Conservation (phyloP, 1,140 invertebrate species). For the Vanessa tameamea region DNA sequence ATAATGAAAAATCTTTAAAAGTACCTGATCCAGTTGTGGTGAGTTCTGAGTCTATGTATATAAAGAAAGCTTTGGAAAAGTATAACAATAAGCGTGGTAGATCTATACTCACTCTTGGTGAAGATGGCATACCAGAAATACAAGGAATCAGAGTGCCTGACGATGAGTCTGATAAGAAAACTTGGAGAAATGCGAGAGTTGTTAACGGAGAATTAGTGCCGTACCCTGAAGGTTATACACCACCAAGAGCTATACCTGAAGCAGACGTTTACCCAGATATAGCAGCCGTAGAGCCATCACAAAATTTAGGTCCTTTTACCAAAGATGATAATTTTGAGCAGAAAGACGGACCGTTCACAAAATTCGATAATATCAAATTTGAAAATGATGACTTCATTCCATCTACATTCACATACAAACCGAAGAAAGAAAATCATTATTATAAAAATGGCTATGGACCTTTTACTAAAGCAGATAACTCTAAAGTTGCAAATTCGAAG, state of each 20-base stretch:
- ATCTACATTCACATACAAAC: conserved; percentile 66
- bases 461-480: conserved; percentile 82
- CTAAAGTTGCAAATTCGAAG: conserved; percentile 80
- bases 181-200: conserved; percentile 92
- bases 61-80: conserved; percentile 80
- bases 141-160: conserved; percentile 91
- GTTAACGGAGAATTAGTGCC: conserved; percentile 89
- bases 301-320: conserved; percentile 76
- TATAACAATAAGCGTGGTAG: conserved; percentile 78
- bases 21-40: conserved; percentile 86
- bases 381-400: conserved; percentile 64
- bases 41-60: conserved; percentile 82
- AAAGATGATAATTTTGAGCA: conserved; percentile 79
- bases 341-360: conserved; percentile 77
- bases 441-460: conserved; percentile 78
- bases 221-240: conserved; percentile 85
- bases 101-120: conserved; percentile 82
- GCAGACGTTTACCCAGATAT: conserved; percentile 81
- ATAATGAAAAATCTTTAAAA: conserved; percentile 61
- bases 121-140: conserved; percentile 88
- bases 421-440: conserved; percentile 73
- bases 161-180: conserved; percentile 89
- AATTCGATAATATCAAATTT: conserved; percentile 77
- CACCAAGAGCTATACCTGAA: conserved; percentile 81
- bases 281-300: conserved; percentile 55